These are phyloP conservation scores for Chauna torquata DNA, from an alignment of 2,113 vertebrate species.

Conservation along the genomic window DNA sequence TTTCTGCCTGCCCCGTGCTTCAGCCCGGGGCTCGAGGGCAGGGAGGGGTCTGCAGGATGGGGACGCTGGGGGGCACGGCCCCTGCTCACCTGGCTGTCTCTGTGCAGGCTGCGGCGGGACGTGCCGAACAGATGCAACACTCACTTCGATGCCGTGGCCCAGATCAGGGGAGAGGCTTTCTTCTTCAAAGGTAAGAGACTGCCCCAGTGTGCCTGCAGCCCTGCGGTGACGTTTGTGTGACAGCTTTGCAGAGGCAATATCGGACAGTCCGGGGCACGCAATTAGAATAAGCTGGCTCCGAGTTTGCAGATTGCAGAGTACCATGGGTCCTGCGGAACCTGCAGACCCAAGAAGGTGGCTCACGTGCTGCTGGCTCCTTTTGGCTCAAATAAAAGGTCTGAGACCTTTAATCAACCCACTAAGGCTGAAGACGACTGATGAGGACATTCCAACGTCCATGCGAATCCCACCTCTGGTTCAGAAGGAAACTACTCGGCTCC, in stretches of 20 bases:
- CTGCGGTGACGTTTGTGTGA: accelerated
- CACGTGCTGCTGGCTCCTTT: accelerated
- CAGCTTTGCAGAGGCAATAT: not conserved
- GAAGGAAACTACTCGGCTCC: not conserved
- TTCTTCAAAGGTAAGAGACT: slow-evolving; percentile 91
- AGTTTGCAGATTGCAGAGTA: not conserved
- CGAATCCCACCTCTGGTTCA: not conserved
- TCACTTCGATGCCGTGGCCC: slow-evolving; percentile 93
- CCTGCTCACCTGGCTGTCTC: not conserved
- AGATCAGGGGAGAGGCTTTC: slow-evolving; percentile 97
- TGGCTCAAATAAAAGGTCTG: not conserved
- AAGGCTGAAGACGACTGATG: not conserved
- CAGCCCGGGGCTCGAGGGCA: not conserved
- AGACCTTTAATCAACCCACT: not conserved
- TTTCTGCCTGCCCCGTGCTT: not conserved
- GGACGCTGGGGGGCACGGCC: accelerated
- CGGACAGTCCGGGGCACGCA: accelerated
- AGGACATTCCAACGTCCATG: not conserved
- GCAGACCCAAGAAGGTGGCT: not conserved
- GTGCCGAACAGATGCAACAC: slow-evolving; percentile 88
- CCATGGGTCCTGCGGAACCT: not conserved
- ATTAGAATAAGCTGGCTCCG: not conserved
- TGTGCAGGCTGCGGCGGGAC: slow-evolving; percentile 80
- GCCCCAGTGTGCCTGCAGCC: accelerated
- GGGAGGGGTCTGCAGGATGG: accelerated